Evolutionary conservation across 2,888 invertebrate genomes (phyloP).

Genomic region (Brenthis ino): DNA sequence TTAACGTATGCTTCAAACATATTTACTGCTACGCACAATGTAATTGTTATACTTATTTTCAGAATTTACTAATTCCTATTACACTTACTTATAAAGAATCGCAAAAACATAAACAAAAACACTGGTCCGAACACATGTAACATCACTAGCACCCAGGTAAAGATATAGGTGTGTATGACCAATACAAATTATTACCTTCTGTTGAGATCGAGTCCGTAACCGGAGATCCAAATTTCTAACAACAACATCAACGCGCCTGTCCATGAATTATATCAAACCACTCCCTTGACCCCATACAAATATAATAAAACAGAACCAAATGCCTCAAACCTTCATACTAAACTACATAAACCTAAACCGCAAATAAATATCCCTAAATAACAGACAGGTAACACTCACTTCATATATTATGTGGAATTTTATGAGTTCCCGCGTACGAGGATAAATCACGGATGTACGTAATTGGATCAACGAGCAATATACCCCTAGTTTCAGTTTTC

Average conservation of each 20-base stretch:
- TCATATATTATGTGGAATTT: slow-evolving; percentile 23
- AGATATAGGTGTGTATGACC: too few species aligned
- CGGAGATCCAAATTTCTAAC: too few species aligned
- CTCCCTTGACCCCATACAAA: too few species aligned
- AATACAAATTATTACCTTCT: too few species aligned
- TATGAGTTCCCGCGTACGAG: slow-evolving; percentile 25
- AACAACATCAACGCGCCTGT: too few species aligned
- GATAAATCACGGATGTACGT: slow-evolving; percentile 32
- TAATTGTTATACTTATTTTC: neutral
- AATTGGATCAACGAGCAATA: slow-evolving; percentile 29
- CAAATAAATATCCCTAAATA: slow-evolving; percentile 14
- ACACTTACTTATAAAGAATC: too few species aligned
- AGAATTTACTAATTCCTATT: too few species aligned
- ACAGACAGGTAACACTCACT: slow-evolving; percentile 6
- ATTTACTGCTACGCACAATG: neutral
- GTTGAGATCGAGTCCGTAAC: too few species aligned
- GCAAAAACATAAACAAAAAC: too few species aligned
- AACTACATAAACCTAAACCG: neutral
- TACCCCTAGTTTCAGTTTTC: slow-evolving; percentile 22
- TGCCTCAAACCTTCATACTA: neutral
- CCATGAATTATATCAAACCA: too few species aligned
- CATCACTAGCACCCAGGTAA: too few species aligned
- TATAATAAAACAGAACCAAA: neutral
- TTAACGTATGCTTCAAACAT: neutral
- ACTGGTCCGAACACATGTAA: too few species aligned